Conservation (phyloP, 2,797 vertebrate species). For the Momotus momota region DNA sequence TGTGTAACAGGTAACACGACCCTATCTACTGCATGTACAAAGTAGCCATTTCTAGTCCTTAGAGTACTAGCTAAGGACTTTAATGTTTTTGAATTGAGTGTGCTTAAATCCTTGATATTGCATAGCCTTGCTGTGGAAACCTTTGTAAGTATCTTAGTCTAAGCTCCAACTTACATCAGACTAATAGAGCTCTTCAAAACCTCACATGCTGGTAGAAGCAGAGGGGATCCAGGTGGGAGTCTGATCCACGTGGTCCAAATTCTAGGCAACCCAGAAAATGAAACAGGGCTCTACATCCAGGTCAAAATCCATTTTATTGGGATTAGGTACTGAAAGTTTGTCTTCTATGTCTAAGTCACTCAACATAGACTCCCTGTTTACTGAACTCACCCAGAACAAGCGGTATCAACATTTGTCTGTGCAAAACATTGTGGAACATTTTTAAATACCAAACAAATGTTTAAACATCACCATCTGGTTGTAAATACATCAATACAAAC, state of each 20-base stretch:
- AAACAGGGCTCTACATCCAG: background rate
- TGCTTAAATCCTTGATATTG: background rate
- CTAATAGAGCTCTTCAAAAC: background rate
- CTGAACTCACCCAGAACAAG: background rate
- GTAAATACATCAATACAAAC: constrained; percentile 65
- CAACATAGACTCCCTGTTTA: background rate
- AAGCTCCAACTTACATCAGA: background rate
- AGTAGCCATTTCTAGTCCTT: background rate
- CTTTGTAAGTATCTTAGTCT: background rate
- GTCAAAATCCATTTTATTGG: background rate
- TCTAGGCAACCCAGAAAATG: background rate
- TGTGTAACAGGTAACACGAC: background rate
- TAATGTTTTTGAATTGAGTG: background rate
- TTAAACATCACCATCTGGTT: constrained; percentile 74
- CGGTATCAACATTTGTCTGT: constrained; percentile 40
- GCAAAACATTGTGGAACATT: constrained; percentile 62
- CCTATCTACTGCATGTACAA: background rate
- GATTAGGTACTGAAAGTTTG: background rate
- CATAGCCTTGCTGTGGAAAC: background rate
- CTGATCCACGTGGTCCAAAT: background rate
- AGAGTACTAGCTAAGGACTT: background rate
- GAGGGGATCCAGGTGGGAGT: background rate
- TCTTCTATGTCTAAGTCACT: background rate
- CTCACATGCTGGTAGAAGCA: background rate
- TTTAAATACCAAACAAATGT: constrained; percentile 68